Conservation (phyloP, 53 echinoderm and acorn worm genomes). For the Echinometra lucunter region DNA sequence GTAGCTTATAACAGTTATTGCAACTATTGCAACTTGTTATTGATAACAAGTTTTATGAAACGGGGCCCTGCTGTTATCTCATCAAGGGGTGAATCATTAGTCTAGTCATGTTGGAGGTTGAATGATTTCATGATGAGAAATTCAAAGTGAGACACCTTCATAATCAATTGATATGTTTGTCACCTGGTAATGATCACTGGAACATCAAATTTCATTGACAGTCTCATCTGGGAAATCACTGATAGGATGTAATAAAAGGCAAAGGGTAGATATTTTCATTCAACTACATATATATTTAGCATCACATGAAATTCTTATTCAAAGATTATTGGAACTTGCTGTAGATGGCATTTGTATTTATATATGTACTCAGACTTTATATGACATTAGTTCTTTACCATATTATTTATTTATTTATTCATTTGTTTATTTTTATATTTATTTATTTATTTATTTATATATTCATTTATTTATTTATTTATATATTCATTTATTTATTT, state of each 20-base stretch:
- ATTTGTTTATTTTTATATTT: too few relatives aligned
- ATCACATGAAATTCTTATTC: not conserved
- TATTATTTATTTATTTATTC: too few relatives aligned
- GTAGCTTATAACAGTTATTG: too few relatives aligned
- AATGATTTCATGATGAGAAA: not conserved
- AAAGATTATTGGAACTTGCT: not conserved
- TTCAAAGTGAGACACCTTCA: not conserved
- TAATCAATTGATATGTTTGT: slow-evolving; percentile 11
- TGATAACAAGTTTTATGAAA: too few relatives aligned
- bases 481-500: too few relatives aligned
- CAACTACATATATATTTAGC: not conserved
- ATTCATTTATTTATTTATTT: too few relatives aligned
- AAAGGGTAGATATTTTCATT: not conserved
- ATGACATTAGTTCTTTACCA: too few relatives aligned
- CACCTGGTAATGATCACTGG: not conserved
- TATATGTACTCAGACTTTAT: too few relatives aligned
- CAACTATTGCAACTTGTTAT: too few relatives aligned
- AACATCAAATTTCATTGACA: slow-evolving; percentile 14
- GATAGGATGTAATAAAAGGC: not conserved
- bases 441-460: too few relatives aligned
- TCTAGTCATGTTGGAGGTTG: not conserved
- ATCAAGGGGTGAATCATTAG: not conserved
- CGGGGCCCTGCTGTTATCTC: not conserved
- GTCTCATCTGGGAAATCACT: not conserved
- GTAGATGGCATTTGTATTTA: too few relatives aligned